Conservation (phyloP, 2,797 vertebrate genomes). For the Graptemys geographica region DNA sequence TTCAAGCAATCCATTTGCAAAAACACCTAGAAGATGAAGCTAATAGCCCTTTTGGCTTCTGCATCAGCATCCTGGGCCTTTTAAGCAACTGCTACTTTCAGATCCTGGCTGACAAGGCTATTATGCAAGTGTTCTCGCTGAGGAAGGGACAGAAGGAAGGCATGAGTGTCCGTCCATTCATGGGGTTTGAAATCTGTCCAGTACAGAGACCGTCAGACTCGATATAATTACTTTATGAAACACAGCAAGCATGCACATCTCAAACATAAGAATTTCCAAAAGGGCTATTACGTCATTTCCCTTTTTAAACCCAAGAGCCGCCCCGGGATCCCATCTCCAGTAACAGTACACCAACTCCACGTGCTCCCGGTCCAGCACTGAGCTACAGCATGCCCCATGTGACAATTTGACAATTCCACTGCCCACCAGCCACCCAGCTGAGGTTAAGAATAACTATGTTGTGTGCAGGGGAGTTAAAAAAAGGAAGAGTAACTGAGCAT, state of each 20-base stretch:
- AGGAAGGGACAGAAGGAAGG: too few relatives aligned
- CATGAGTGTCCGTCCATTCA: too few relatives aligned
- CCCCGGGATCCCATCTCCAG: not conserved
- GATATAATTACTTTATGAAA: too few relatives aligned
- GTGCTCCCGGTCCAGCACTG: too few relatives aligned
- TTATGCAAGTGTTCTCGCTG: too few relatives aligned
- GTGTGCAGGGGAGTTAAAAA: not conserved
- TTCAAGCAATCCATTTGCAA: not conserved
- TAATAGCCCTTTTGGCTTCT: too few relatives aligned
- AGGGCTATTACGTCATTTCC: not conserved
- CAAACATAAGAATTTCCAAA: not conserved
- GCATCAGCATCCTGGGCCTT: too few relatives aligned
- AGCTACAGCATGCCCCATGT: not conserved
- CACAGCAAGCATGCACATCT: not conserved
- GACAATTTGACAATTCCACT: not conserved
- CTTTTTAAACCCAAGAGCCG: not conserved
- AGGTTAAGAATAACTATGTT: not conserved
- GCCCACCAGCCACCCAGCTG: too few relatives aligned
- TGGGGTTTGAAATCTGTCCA: too few relatives aligned
- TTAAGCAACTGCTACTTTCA: too few relatives aligned
- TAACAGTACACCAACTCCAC: not conserved
- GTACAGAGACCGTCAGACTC: not conserved
- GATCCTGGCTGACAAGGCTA: too few relatives aligned
- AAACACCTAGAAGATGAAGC: not conserved
- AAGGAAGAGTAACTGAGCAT: slow-evolving; percentile 13